Conservation (phyloP, 1,140 invertebrate genomes). For the Myzus persicae region DNA sequence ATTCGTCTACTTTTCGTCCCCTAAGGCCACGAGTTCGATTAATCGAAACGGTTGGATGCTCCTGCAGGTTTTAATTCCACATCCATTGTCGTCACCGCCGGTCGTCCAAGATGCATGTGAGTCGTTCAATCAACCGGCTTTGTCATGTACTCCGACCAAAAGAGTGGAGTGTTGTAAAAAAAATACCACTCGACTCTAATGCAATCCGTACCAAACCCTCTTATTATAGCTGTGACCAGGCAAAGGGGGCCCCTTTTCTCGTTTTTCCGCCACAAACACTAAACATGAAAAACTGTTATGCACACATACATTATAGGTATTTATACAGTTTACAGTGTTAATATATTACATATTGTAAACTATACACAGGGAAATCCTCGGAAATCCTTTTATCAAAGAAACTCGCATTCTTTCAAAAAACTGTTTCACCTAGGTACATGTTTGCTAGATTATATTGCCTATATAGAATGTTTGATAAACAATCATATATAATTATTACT, state of each 20-base stretch:
- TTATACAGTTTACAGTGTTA: neutral
- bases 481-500: too few relatives aligned
- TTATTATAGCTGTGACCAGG: neutral
- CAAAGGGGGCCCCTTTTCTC: neutral
- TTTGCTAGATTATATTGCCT: too few relatives aligned
- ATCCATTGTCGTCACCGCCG: constrained; percentile 5
- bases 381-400: too few relatives aligned
- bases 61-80: constrained; percentile 17
- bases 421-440: too few relatives aligned
- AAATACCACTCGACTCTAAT: neutral
- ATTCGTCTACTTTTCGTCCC: neutral
- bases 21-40: neutral
- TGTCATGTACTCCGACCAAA: neutral
- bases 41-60: constrained; percentile 2
- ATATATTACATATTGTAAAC: too few relatives aligned
- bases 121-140: constrained; percentile 39
- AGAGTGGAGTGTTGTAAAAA: neutral
- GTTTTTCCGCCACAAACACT: neutral
- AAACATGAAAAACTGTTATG: neutral
- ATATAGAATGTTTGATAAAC: too few relatives aligned
- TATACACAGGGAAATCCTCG: neutral
- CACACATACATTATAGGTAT: neutral
- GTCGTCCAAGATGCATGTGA: neutral
- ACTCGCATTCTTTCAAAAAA: too few relatives aligned
- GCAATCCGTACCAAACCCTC: neutral